Evolutionary conservation across 2,888 invertebrate species (phyloP), one percentile per base, ranked within the genome.

Genomic region (Metopia argyrocephala): DNA sequence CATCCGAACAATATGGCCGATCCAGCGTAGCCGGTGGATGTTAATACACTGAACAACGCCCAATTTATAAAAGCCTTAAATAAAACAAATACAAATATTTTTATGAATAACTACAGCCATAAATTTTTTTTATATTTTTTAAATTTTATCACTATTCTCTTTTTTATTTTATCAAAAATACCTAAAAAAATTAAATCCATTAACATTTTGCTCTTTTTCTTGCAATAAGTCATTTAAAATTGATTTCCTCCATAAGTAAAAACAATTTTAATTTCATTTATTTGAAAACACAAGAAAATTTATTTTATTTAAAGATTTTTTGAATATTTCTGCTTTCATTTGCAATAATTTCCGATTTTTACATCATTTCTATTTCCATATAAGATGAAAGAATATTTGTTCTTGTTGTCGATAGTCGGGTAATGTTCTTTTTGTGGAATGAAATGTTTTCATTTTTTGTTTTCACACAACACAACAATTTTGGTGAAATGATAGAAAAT

Each of bases 301-400:
- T 2, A 46, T 38, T 45, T 27, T 25, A 59, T 59, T 12, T 62
- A 20, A n/a, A 31, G 52, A 65, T 45, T 54, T 48, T 48, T 54
- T 48, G 9, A 7, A 52, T 31, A 18, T 20, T 65, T 45, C 15
- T 73, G 28, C 45, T 65, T 27, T 45, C 45, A 70, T 61, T 75
- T 79, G 59, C 50, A 73, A 69, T 73, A 68, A 76, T 73, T 80
- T 80, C 73, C 73, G 76, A 80, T 80, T 80, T 57, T 69, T 76
- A n/a, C n/a, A 75, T 75, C 70, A 62, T 76, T 65, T 25, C 64
- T n/a, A n/a, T n/a, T n/a, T 66, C 46, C 48, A 62, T 50, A 28
- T 31, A 70, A 61, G 65, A 54, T 21, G 27, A 54, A 74, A 61
- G 31, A n/a, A n/a, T 62, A 71, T 74, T 62, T 50, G 62, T 64